phyloP scores from a whole-genome alignment of 1,140 invertebrate genomes.

The Drosophila paulistorum region DNA sequence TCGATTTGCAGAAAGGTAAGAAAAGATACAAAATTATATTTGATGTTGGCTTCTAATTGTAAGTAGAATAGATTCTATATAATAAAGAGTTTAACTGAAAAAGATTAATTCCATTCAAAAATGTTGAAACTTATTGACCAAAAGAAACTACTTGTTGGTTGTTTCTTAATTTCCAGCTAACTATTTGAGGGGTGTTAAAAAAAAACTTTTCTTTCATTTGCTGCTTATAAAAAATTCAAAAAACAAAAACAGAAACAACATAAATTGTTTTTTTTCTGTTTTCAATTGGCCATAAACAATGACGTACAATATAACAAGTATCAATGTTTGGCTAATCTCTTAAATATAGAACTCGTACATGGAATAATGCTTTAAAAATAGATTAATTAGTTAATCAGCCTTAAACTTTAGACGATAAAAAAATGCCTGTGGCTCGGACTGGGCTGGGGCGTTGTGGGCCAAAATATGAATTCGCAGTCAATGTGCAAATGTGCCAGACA shows the following conservation, averaged over 20 bases:
- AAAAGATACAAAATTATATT: no score
- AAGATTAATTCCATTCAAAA: background rate
- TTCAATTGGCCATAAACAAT: constrained; percentile 47
- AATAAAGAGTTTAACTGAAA: no score
- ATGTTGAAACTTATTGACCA: background rate
- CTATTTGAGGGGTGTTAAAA: constrained; percentile 21
- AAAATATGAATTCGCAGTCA: background rate
- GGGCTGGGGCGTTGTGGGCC: background rate
- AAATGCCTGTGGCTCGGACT: no score
- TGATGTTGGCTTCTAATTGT: no score
- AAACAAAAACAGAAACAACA: constrained; percentile 6
- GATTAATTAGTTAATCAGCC: constrained; percentile 41
- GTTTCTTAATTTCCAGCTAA: constrained; percentile 33
- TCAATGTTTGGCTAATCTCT: constrained; percentile 49
- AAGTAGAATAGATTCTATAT: no score
- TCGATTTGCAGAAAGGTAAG: no score
- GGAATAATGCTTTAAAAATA: constrained; percentile 63
- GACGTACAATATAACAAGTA: constrained; percentile 51
- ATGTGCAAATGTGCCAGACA: constrained; percentile 5
- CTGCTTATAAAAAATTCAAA: constrained; percentile 18
- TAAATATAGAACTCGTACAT: constrained; percentile 55
- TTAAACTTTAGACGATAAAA: constrained; percentile 28
- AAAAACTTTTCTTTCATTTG: background rate
- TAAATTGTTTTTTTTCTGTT: constrained; percentile 23
- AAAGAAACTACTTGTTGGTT: background rate